Evolutionary conservation across 2,888 invertebrate species (phyloP), one percentile per base, ranked within the genome.

Genomic region (Aphelenchoides bicaudatus): DNA sequence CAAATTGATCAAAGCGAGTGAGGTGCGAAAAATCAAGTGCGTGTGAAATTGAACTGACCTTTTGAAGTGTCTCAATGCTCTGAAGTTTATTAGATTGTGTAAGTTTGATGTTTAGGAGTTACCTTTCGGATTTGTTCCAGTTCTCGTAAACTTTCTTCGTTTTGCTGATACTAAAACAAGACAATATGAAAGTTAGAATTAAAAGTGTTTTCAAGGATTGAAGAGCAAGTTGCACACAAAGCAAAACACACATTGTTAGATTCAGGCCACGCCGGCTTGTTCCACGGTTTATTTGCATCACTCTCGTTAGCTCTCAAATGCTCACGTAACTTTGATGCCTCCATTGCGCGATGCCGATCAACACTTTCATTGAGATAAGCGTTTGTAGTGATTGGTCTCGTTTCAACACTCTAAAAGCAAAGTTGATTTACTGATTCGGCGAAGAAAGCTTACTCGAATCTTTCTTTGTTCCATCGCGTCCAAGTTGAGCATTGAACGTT

Each of bases 241-340:
- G 23, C 43, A 39, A 46, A 51, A 25, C 39, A 51, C 8, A 31
- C 30, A 28, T 39, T 39, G 16, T 39, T 38, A 39, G 50, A 49
- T 61, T 73, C 74, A 5, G 78, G 75, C 71, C 73, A 72, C 43
- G 63, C 70, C 10, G 79, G 77, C 61, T 78, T 79, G 61, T 78
- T 69, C 79, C 79, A 79, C 21, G 75, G 75, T 61, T 74, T 65
- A 62, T 78, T 79, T 25, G 74, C 78, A 51, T 78, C 78, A 43
- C 64, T 67, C 59, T 79, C 78, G 23, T 70, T 70, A 6, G 72
- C 74, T 58, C 74, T 73, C 48, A 78, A 58, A 29, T 71, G 71
- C 31, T 78, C 69, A 43, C 63, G 63, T 25, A 78, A 65, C 28
- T 65, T 61, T n/a, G 72, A 72, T 27, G 66, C 70, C 47, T 74